These are phyloP conservation scores for Goniozus legneri DNA, from an alignment of 1,140 invertebrate genomes.

Conservation along the genomic window DNA sequence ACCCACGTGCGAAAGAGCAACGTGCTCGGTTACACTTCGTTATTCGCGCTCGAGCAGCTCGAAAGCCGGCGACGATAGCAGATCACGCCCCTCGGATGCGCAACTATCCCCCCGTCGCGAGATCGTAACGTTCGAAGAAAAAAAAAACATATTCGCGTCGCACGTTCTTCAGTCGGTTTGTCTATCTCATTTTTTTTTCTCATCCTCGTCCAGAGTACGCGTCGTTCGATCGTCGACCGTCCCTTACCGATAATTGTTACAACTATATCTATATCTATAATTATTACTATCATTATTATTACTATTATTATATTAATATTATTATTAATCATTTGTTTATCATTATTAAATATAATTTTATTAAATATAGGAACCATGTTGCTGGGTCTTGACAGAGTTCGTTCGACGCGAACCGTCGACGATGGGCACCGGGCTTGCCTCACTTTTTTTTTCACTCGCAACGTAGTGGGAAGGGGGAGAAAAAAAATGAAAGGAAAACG, in stretches of 20 bases:
- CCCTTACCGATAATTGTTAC: conserved; percentile 35
- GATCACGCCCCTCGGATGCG: too few relatives aligned
- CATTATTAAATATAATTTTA: conserved; percentile 49
- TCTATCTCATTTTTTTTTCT: too few relatives aligned
- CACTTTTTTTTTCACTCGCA: too few relatives aligned
- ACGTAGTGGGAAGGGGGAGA: too few relatives aligned
- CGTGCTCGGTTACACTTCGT: too few relatives aligned
- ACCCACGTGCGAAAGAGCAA: background rate
- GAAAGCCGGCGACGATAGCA: too few relatives aligned
- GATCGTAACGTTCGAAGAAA: background rate
- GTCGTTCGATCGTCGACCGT: conserved; percentile 15
- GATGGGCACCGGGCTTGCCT: conserved; percentile 19
- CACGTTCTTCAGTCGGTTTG: conserved; percentile 1
- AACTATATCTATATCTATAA: conserved; percentile 28
- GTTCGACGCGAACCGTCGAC: conserved; percentile 22
- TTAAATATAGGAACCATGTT: conserved; percentile 55
- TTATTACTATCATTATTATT: conserved; percentile 28
- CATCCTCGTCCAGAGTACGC: too few relatives aligned
- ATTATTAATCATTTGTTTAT: conserved; percentile 38
- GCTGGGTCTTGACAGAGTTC: conserved; percentile 46
- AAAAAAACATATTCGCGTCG: conserved; percentile 6
- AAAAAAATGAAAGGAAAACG: background rate
- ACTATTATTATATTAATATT: conserved; percentile 32
- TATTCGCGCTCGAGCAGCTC: too few relatives aligned
- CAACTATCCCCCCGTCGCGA: conserved; percentile 3